Evolutionary conservation across 1,140 invertebrate genomes (phyloP).

Genomic region (Nephotettix cincticeps): DNA sequence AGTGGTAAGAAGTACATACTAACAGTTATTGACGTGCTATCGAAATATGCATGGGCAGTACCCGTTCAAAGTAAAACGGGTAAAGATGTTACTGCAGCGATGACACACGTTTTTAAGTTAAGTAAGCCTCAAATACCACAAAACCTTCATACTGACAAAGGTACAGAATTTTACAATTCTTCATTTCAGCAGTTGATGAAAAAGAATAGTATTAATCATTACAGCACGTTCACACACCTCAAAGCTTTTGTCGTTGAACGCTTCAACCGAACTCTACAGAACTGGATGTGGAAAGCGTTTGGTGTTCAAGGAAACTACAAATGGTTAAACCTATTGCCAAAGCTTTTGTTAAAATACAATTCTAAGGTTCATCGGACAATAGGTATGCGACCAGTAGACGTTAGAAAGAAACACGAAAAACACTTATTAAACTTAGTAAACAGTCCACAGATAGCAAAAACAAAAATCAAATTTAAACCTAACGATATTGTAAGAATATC

Average conservation of each 20-base stretch:
- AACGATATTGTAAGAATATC: background rate
- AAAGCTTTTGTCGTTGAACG: background rate
- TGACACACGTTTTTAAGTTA: background rate
- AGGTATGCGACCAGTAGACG: background rate
- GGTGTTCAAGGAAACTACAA: background rate
- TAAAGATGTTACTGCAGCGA: background rate
- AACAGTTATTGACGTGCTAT: background rate
- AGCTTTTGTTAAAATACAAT: background rate
- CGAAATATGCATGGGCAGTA: background rate
- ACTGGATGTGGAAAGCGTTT: background rate
- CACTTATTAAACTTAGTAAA: background rate
- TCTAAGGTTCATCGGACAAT: background rate
- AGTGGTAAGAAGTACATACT: background rate
- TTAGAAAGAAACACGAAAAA: background rate
- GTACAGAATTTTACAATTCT: background rate
- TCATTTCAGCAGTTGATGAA: background rate
- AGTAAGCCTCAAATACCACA: background rate
- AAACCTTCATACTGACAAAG: background rate
- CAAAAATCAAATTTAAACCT: background rate
- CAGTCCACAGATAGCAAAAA: no score
- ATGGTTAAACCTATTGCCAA: background rate
- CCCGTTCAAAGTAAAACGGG: background rate
- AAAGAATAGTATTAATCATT: background rate
- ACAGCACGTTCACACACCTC: background rate
- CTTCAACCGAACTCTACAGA: background rate